These are phyloP conservation scores for Chrysoperla carnea DNA, from an alignment of 1,140 invertebrate genomes.

Conservation along the genomic window DNA sequence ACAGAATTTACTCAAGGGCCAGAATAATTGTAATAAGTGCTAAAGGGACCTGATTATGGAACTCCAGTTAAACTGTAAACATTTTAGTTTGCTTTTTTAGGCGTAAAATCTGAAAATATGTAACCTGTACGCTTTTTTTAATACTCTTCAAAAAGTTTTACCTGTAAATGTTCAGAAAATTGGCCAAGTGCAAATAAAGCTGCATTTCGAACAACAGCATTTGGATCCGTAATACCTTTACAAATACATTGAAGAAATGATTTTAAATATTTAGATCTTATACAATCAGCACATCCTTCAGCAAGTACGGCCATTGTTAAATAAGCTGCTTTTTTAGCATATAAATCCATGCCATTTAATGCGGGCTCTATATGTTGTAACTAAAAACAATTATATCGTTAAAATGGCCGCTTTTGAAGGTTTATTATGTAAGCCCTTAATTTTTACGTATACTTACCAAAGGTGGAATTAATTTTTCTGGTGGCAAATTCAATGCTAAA, in stretches of 20 bases:
- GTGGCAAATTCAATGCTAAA: conserved; percentile 57
- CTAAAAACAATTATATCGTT: conserved; percentile 18
- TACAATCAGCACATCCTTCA: conserved; percentile 64
- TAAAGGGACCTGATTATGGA: too few relatives aligned
- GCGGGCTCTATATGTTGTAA: conserved; percentile 40
- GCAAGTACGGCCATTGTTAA: conserved; percentile 54
- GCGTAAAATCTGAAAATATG: too few relatives aligned
- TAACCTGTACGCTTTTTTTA: too few relatives aligned
- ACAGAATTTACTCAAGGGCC: too few relatives aligned
- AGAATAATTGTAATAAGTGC: too few relatives aligned
- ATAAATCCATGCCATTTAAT: conserved; percentile 33
- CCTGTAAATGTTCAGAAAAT: conserved; percentile 64
- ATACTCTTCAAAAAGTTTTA: conserved; percentile 14
- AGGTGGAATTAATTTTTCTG: conserved; percentile 55
- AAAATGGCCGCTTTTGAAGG: too few relatives aligned
- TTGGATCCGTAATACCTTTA: conserved; percentile 44
- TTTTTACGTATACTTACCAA: conserved; percentile 27
- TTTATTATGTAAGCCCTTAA: too few relatives aligned
- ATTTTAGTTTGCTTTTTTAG: too few relatives aligned
- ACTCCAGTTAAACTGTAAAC: too few relatives aligned
- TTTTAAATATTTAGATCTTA: conserved; percentile 51
- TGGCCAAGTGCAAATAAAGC: conserved; percentile 68
- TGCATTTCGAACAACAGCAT: conserved; percentile 45
- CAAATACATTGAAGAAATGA: conserved; percentile 50
- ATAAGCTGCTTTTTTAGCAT: conserved; percentile 49